Percentiles rank a stretch among this genome's conserved stretches.
Conservation (phyloP, 2,797 vertebrate genomes). For the Leuciscus waleckii region DNA sequence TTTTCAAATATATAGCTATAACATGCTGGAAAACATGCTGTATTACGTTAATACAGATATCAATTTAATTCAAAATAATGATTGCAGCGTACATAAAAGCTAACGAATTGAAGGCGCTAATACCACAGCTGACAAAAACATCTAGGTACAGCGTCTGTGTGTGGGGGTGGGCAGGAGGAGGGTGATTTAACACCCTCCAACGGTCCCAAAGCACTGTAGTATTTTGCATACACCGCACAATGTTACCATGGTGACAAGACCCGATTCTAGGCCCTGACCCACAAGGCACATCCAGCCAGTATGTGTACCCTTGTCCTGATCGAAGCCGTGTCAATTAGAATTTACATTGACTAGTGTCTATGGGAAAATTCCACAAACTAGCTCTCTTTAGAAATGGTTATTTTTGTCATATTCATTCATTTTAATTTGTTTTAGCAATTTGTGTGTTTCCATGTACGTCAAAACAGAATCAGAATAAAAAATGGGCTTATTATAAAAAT, state of each 20-base stretch:
- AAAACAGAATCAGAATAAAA: background rate
- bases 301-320: conserved; percentile 39
- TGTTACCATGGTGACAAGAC: conserved; percentile 84
- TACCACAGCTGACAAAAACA: conserved; percentile 28
- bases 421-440: background rate
- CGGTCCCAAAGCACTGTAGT: conserved; percentile 75
- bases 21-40: background rate
- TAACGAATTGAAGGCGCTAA: conserved; percentile 30
- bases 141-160: conserved; percentile 29
- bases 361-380: background rate
- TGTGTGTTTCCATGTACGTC: background rate
- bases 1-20: background rate
- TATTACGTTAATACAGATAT: background rate
- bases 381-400: background rate
- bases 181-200: conserved; percentile 68
- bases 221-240: conserved; percentile 79
- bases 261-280: conserved; percentile 76
- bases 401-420: background rate
- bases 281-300: conserved; percentile 63
- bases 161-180: conserved; percentile 51
- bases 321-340: conserved; percentile 9
- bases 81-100: background rate
- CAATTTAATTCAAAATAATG: conserved; percentile 3
- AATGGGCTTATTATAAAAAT: background rate
- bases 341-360: background rate